Conservation (phyloP, 53 echinoderm and acorn worm species). For the Zoroaster sp. region DNA sequence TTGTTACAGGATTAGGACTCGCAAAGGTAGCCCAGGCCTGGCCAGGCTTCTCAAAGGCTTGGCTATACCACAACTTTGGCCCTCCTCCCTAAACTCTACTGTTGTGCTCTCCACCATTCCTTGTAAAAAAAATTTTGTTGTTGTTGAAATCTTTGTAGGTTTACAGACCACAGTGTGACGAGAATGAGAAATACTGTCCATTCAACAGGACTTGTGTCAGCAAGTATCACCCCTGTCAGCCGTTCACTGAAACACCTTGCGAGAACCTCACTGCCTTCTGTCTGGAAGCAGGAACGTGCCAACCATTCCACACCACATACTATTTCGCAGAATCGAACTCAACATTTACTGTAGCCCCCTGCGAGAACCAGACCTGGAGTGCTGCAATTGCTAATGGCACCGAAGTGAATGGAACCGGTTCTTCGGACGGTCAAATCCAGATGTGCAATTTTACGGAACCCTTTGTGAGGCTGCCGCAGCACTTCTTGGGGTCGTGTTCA, state of each 20-base stretch:
- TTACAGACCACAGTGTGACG: constrained; percentile 68
- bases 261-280: constrained; percentile 63
- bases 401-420: constrained; percentile 17
- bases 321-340: constrained; percentile 33
- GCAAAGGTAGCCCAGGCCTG: too few relatives aligned
- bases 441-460: constrained; percentile 39
- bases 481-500: constrained; percentile 42
- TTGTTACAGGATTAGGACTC: too few relatives aligned
- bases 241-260: constrained; percentile 62
- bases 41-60: too few relatives aligned
- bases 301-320: constrained; percentile 60
- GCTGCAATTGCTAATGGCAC: not conserved
- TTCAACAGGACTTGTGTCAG: constrained; percentile 69
- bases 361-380: not conserved
- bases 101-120: too few relatives aligned
- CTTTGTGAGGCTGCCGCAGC: not conserved
- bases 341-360: constrained; percentile 14
- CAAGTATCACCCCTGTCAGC: constrained; percentile 65
- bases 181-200: constrained; percentile 69
- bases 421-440: not conserved
- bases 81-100: too few relatives aligned
- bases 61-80: too few relatives aligned
- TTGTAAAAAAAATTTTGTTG: too few relatives aligned
- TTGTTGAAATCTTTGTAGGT: constrained; percentile 44
- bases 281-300: constrained; percentile 53